Percentiles rank a stretch among this genome's conserved stretches.
Conservation (phyloP, 2,888 invertebrate species). For the Sinodicranocentrus sp. region DNA sequence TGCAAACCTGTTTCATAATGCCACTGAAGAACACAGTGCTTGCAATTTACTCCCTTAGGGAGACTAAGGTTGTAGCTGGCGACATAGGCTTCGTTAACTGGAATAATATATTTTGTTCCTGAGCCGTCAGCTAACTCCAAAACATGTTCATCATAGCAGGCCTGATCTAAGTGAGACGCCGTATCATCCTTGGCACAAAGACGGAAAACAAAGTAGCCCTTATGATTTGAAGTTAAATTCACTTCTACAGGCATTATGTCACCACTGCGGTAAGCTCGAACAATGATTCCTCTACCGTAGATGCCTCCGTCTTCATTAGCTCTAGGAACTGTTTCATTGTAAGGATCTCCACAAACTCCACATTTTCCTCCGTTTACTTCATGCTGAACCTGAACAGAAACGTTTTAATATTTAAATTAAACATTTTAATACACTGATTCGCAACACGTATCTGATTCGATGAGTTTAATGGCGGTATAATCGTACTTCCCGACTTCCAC, state of each 20-base stretch:
- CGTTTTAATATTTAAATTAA: no score
- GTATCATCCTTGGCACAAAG: constrained; percentile 62
- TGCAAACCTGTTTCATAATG: constrained; percentile 79
- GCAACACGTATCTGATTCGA: no score
- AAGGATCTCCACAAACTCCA: constrained; percentile 90
- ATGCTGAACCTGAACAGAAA: constrained; percentile 37
- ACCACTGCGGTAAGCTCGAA: constrained; percentile 83
- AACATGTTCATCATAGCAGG: constrained; percentile 62
- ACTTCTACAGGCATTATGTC: constrained; percentile 75
- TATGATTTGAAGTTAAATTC: constrained; percentile 79
- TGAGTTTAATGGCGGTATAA: no score
- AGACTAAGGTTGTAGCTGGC: constrained; percentile 77
- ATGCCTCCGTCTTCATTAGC: constrained; percentile 93
- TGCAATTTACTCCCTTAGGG: constrained; percentile 80
- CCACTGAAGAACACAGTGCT: constrained; percentile 82
- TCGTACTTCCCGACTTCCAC: no score
- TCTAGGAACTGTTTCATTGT: constrained; percentile 85
- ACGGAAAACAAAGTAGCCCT: constrained; percentile 65
- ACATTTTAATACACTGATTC: no score
- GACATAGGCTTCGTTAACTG: constrained; percentile 4
- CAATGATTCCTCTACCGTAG: constrained; percentile 91
- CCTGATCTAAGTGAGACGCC: constrained; percentile 32
- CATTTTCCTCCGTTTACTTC: constrained; percentile 57
- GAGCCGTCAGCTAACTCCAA: constrained; percentile 46
- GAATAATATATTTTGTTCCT: constrained; percentile 48